A percentile compares a stretch with the other conserved stretches of the same genome.
Evolutionary conservation across 2,113 vertebrate species (phyloP).

Genomic region (Myrmophylax atrothorax): DNA sequence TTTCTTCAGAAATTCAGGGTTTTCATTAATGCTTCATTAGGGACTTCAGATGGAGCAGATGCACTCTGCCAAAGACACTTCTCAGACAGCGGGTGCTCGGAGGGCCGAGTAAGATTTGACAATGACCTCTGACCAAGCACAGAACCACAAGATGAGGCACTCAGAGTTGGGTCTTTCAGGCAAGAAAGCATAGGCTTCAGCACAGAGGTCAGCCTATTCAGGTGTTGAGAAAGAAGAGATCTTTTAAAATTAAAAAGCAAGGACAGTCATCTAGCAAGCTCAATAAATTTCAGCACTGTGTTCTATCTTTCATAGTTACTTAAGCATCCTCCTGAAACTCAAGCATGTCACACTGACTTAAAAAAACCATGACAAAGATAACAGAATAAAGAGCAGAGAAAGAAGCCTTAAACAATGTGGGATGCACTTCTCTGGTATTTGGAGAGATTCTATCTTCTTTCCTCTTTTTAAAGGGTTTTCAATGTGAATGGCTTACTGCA

Average conservation of each 20-base stretch:
- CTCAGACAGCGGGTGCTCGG: neutral
- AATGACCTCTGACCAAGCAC: neutral
- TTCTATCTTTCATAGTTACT: neutral
- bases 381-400: neutral
- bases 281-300: neutral
- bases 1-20: slow-evolving; percentile 25
- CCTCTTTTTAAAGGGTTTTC: neutral
- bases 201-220: neutral
- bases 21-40: slow-evolving; percentile 45
- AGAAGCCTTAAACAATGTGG: neutral
- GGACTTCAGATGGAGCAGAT: slow-evolving; percentile 4
- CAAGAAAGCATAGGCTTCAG: neutral
- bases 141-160: neutral
- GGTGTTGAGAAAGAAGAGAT: neutral
- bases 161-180: neutral
- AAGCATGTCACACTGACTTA: neutral
- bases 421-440: neutral
- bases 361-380: neutral
- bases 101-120: neutral
- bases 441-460: neutral
- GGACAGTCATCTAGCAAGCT: neutral
- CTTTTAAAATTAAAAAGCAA: slow-evolving; percentile 17
- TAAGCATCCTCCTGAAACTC: neutral
- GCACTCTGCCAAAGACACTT: neutral
- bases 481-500: neutral